These are phyloP conservation scores for Turdus rufiventris DNA, from an alignment of 2,113 vertebrate species.

Conservation along the genomic window DNA sequence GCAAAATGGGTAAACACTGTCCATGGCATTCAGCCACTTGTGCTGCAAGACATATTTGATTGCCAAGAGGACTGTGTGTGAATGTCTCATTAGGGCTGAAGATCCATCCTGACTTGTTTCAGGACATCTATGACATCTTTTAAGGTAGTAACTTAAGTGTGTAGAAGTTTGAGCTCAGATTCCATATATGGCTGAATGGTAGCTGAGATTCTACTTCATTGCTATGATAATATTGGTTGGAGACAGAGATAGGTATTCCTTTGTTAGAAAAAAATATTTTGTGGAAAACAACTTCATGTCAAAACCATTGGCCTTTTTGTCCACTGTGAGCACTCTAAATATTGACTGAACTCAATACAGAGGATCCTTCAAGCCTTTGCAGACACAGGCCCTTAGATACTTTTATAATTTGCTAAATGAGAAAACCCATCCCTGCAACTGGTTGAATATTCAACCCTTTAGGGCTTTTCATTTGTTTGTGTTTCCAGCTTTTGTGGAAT, in stretches of 20 bases:
- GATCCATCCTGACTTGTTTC: background rate
- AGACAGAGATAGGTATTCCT: background rate
- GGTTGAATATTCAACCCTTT: background rate
- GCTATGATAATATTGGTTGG: background rate
- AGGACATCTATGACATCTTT: accelerated
- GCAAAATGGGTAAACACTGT: background rate
- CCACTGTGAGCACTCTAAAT: background rate
- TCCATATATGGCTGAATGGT: background rate
- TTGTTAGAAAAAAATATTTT: background rate
- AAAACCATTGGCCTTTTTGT: background rate
- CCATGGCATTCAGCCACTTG: background rate
- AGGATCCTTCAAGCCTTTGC: background rate
- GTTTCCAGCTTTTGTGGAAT: background rate
- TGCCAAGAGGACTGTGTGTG: background rate
- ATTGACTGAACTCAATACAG: background rate
- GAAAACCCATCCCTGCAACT: background rate
- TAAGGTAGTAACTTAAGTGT: background rate
- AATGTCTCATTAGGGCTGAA: background rate
- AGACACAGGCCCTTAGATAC: background rate
- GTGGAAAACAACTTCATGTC: background rate
- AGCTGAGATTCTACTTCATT: background rate
- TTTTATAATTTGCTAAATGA: background rate
- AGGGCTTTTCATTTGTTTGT: background rate
- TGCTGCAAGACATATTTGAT: background rate
- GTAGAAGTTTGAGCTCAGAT: background rate